phyloP scores from a whole-genome alignment of 2,888 invertebrate genomes.

The Keiferia lycopersicella region DNA sequence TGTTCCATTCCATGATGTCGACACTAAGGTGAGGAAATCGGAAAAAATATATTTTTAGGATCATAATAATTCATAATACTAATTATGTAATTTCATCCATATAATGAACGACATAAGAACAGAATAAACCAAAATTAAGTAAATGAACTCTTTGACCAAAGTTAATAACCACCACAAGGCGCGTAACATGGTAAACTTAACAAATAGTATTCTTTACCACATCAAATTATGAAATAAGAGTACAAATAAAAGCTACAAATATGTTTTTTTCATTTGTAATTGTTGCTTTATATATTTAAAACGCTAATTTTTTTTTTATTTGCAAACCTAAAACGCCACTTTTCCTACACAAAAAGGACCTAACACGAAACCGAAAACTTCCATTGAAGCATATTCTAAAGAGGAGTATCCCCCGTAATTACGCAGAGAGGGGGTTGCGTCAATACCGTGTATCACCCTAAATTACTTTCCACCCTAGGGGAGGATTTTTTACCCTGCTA shows the following conservation, averaged over 20 bases:
- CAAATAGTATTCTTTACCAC: no score
- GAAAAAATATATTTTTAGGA: not conserved
- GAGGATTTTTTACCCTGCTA: slow-evolving; percentile 45
- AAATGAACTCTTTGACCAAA: no score
- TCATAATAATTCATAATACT: no score
- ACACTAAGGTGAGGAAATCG: slow-evolving; percentile 81
- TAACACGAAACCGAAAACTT: slow-evolving; percentile 8
- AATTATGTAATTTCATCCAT: no score
- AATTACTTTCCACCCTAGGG: slow-evolving; percentile 67
- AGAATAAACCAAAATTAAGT: no score
- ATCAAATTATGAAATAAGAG: no score
- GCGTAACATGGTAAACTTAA: no score
- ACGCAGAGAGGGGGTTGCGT: slow-evolving; percentile 42
- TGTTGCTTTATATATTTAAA: not conserved
- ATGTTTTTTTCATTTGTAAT: not conserved
- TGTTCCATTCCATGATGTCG: slow-evolving; percentile 85
- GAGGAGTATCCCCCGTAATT: slow-evolving; percentile 44
- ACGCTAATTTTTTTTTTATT: not conserved
- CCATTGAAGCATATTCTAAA: slow-evolving; percentile 26
- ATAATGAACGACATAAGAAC: no score
- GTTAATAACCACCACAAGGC: no score
- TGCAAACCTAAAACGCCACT: not conserved
- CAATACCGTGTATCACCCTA: slow-evolving; percentile 65
- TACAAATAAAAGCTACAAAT: no score
- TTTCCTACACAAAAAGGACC: not conserved